Conservation (phyloP, 2,888 invertebrate genomes). For the Nomada goodeniana region DNA sequence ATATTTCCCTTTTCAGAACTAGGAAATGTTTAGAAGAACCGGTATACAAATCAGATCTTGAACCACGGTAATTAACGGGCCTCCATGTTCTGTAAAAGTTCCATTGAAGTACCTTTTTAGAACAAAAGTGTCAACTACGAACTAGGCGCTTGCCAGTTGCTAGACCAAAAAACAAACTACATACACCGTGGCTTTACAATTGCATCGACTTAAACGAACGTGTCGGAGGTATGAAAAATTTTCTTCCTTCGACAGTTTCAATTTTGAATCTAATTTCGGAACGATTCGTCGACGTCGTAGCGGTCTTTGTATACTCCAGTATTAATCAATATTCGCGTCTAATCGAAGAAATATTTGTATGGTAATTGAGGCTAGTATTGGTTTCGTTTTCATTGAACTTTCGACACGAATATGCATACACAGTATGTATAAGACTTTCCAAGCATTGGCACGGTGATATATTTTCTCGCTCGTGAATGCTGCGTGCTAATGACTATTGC, state of each 20-base stretch:
- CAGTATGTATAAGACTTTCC: slow-evolving; percentile 8
- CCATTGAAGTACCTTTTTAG: slow-evolving; percentile 22
- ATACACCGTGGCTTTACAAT: background rate
- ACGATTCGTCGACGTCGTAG: slow-evolving; percentile 15
- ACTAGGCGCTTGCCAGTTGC: slow-evolving; percentile 29
- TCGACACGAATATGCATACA: slow-evolving; percentile 8
- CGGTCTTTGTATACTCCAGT: background rate
- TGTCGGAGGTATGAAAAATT: background rate
- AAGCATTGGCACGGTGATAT: slow-evolving; percentile 22
- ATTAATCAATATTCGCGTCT: slow-evolving; percentile 29
- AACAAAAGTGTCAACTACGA: slow-evolving; percentile 34
- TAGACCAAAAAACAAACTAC: slow-evolving; percentile 53
- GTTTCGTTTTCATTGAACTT: slow-evolving; percentile 38
- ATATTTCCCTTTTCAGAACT: slow-evolving; percentile 12
- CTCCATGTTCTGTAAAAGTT: slow-evolving; percentile 23
- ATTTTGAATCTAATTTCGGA: background rate
- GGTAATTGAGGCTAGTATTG: slow-evolving; percentile 23
- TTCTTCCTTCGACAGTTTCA: background rate
- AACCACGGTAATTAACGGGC: slow-evolving; percentile 40
- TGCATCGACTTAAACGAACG: slow-evolving; percentile 45
- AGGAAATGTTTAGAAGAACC: slow-evolving; percentile 13
- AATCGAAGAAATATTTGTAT: slow-evolving; percentile 39
- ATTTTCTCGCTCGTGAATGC: slow-evolving; percentile 15
- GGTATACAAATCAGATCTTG: background rate
- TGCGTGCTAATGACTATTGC: slow-evolving; percentile 28